These are phyloP conservation scores for Nowickia ferox DNA, from an alignment of 2,888 invertebrate genomes.

Conservation along the genomic window DNA sequence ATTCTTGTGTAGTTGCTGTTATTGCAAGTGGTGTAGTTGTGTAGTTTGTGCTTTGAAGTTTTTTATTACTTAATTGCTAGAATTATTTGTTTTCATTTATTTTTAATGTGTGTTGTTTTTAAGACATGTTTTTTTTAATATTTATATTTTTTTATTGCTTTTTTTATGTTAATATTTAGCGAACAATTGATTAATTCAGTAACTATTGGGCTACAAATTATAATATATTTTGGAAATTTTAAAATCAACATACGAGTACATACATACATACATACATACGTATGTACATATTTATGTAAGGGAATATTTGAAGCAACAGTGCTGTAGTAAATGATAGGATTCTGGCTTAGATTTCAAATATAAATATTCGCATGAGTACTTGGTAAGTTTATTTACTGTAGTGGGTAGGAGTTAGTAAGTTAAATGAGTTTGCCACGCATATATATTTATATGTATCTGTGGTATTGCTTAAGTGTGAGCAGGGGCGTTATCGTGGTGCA, in stretches of 20 bases:
- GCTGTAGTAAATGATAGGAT: not conserved
- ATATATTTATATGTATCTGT: too few relatives aligned
- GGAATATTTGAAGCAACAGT: not conserved
- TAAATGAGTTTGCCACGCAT: too few relatives aligned
- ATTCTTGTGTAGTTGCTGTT: constrained; percentile 17
- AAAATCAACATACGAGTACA: not conserved
- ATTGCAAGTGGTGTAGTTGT: not conserved
- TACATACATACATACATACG: too few relatives aligned
- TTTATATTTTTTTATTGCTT: not conserved
- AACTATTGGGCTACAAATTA: not conserved
- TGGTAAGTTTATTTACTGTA: too few relatives aligned
- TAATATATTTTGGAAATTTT: not conserved
- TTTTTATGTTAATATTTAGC: not conserved
- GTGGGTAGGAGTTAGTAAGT: too few relatives aligned
- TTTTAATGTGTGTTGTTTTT: constrained; percentile 8
- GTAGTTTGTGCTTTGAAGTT: not conserved
- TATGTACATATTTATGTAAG: not conserved
- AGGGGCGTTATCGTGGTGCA: too few relatives aligned
- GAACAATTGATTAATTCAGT: too few relatives aligned
- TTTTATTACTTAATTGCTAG: constrained; percentile 44
- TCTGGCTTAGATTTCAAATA: too few relatives aligned
- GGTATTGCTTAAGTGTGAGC: too few relatives aligned
- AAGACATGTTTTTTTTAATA: not conserved
- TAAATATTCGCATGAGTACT: too few relatives aligned
- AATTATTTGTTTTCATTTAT: constrained; percentile 34